Percentiles rank a stretch among this genome's conserved stretches.
These are phyloP conservation scores for Catamblyrhynchus diadema DNA, from an alignment of 2,797 vertebrate genomes.

Conservation along the genomic window DNA sequence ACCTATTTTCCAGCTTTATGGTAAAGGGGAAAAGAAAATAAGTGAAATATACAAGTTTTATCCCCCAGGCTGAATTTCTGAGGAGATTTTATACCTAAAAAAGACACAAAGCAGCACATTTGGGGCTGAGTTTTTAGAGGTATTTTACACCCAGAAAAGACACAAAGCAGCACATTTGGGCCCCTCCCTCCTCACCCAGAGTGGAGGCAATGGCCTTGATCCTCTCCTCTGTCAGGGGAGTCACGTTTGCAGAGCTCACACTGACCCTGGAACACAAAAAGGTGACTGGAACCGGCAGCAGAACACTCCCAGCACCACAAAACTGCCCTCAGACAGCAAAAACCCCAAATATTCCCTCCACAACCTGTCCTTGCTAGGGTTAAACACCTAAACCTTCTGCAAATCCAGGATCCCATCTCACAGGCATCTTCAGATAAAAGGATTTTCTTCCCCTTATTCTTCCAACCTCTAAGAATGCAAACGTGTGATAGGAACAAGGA, in stretches of 20 bases:
- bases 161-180: background rate
- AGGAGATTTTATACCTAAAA: accelerated
- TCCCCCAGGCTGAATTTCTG: background rate
- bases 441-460: background rate
- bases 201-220: slow-evolving; percentile 62
- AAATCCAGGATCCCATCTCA: background rate
- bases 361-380: background rate
- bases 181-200: slow-evolving; percentile 60
- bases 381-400: background rate
- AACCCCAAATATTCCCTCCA: accelerated
- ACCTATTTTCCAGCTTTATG: accelerated
- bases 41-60: accelerated
- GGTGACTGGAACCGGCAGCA: accelerated
- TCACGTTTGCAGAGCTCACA: background rate
- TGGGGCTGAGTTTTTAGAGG: background rate
- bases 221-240: slow-evolving; percentile 6
- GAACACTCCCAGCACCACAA: accelerated
- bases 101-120: accelerated
- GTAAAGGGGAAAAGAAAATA: background rate
- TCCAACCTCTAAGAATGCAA: background rate
- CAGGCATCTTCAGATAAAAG: background rate
- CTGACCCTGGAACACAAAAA: slow-evolving; percentile 49
- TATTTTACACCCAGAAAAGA: background rate
- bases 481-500: accelerated
- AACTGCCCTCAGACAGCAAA: background rate